Evolutionary conservation across 2,888 invertebrate species (phyloP).

Genomic region (Meghimatium bilineatum): DNA sequence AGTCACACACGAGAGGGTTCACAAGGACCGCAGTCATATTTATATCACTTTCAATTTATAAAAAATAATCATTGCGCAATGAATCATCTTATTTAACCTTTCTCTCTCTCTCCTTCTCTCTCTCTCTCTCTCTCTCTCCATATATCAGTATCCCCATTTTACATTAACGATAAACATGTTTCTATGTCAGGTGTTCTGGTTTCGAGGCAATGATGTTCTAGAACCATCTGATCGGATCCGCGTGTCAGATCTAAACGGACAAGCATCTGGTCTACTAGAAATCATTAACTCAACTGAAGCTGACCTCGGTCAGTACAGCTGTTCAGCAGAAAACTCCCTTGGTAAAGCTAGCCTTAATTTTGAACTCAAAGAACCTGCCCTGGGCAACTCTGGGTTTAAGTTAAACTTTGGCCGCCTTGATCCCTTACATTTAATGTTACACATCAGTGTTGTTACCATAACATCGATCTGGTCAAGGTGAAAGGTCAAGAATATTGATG

Average conservation of each 20-base stretch:
- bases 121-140: not conserved
- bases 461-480: not conserved
- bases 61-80: too few species aligned
- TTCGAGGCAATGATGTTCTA: slow-evolving; percentile 22
- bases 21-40: too few species aligned
- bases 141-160: not conserved
- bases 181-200: slow-evolving; percentile 38
- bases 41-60: too few species aligned
- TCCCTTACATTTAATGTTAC: not conserved
- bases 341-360: slow-evolving; percentile 25
- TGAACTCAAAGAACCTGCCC: not conserved
- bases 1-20: too few species aligned
- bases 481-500: not conserved
- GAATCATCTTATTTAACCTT: too few species aligned
- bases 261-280: slow-evolving; percentile 21
- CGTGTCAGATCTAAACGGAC: slow-evolving; percentile 1
- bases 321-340: slow-evolving; percentile 39
- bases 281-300: not conserved
- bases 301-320: slow-evolving; percentile 37
- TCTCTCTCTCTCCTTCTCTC: too few species aligned
- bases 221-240: slow-evolving; percentile 1
- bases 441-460: slow-evolving; percentile 4
- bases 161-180: not conserved
- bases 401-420: not conserved
- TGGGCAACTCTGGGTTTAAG: not conserved